These are phyloP conservation scores for Xylota sylvarum DNA, from an alignment of 2,888 invertebrate species.

Conservation along the genomic window DNA sequence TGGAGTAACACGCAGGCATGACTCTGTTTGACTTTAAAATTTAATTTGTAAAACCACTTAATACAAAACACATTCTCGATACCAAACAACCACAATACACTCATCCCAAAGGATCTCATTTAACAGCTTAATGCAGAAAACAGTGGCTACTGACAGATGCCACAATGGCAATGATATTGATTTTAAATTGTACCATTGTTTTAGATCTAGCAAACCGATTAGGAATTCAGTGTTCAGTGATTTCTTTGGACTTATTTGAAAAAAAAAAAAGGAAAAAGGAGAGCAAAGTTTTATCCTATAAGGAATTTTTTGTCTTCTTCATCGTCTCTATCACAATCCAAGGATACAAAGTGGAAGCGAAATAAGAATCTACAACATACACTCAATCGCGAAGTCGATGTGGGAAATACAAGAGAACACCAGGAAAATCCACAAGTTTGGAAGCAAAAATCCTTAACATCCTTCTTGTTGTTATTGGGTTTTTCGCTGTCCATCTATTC, in stretches of 20 bases:
- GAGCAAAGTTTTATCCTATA: constrained; percentile 36
- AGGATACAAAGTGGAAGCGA: constrained; percentile 23
- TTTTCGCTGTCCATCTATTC: constrained; percentile 27
- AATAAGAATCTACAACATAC: constrained; percentile 28
- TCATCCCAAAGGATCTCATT: neutral
- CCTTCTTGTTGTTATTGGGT: constrained; percentile 9
- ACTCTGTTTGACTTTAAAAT: too few relatives aligned
- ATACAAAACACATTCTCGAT: neutral
- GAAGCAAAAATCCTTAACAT: constrained; percentile 25
- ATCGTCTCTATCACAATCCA: neutral
- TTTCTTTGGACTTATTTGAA: constrained; percentile 18
- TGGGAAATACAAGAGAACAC: neutral
- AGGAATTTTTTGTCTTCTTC: constrained; percentile 1
- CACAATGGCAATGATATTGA: constrained; percentile 29
- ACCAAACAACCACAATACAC: neutral
- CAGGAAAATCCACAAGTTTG: constrained; percentile 36
- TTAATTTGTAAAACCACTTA: too few relatives aligned
- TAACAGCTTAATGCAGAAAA: neutral
- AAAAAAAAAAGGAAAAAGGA: neutral
- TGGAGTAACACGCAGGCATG: too few relatives aligned
- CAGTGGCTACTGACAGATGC: neutral
- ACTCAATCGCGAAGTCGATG: constrained; percentile 23
- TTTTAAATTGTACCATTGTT: constrained; percentile 41
- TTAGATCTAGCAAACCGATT: constrained; percentile 39
- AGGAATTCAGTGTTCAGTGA: constrained; percentile 51